These are phyloP conservation scores for Engraulis encrasicolus DNA, from an alignment of 2,113 vertebrate genomes.

Conservation along the genomic window DNA sequence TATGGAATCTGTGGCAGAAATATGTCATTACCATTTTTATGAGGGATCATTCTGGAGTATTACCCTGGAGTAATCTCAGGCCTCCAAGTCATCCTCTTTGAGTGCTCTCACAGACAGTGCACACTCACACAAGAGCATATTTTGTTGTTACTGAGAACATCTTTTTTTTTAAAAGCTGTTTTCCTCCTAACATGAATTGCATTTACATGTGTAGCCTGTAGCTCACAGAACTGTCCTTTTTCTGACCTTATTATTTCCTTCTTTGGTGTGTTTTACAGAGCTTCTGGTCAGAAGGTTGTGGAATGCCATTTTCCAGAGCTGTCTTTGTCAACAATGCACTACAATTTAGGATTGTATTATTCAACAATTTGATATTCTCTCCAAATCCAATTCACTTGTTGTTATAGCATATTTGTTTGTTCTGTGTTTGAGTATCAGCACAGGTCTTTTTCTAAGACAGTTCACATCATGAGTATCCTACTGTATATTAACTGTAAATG, in stretches of 20 bases:
- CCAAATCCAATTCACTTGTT: too few species aligned
- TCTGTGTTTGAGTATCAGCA: too few species aligned
- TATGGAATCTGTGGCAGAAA: conserved; percentile 14
- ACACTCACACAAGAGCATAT: background rate
- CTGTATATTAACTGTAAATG: too few species aligned
- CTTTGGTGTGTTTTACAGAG: background rate
- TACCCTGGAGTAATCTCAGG: background rate
- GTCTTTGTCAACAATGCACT: background rate
- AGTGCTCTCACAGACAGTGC: background rate
- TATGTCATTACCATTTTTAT: conserved; percentile 14
- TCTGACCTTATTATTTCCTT: background rate
- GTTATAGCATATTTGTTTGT: too few species aligned
- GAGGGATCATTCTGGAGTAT: background rate
- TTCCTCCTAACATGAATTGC: background rate
- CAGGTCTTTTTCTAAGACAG: too few species aligned
- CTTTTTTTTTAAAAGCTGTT: background rate
- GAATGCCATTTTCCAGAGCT: too few species aligned
- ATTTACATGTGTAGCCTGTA: background rate
- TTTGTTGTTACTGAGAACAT: background rate
- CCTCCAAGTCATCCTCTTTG: background rate
- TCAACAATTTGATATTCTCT: too few species aligned
- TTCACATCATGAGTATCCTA: too few species aligned
- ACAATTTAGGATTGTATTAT: too few species aligned
- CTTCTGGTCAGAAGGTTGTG: background rate
- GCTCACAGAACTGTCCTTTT: background rate